Base-by-base conservation (phyloP, 1,140 invertebrate genomes). In the Steinernema khuongi region DNA sequence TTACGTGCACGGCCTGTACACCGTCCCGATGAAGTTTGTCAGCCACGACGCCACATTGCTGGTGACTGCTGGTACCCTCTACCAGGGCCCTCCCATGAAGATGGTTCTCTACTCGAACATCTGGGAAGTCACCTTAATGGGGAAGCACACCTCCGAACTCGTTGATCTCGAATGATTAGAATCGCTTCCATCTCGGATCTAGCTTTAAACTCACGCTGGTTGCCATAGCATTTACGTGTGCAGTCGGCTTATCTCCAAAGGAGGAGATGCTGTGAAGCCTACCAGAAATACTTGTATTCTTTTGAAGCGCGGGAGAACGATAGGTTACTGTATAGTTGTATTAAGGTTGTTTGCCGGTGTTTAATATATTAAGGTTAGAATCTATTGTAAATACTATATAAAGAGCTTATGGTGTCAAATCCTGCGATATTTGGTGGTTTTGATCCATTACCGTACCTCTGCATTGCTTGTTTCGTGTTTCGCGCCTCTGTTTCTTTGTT, bases 31-130 rank as follows among this genome's bases (percentile, higher is more conserved):
- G 67, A 74, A 70, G 72, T 74, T 18, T 43, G 70, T 29, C 26
- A 19, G 19, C 1, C 71, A 32, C 28, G 14, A 22, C 33, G 71
- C 32, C 22, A 17, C 36, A 4, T 41, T 74, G n/a, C 36, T 75
- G n/a, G 50, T 60, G 22, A 17, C 50, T 4, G 50, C 44, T 26
- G 71, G 71, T 26, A 73, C 71, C 1, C 28, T 73, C 2, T 73
- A 73, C 31, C 75, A 76, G 68, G 77, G 77, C n/a, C 77, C 77
- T 14, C 77, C 77, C 22, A 78, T 78, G 77, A 78, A 78, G 67
- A 78, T 78, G 76, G 1, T 73, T 4, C 67, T 71, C 32, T 69
- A 68, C 41, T 71, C 67, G 14, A 72, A 78, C 43, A 74, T 78
- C 28, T 78, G 77, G 77, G 31, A 74, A 1, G 36, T 78, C 29